These are phyloP conservation scores for Phoxinus dragarum DNA, from an alignment of 2,797 vertebrate genomes.

Conservation along the genomic window DNA sequence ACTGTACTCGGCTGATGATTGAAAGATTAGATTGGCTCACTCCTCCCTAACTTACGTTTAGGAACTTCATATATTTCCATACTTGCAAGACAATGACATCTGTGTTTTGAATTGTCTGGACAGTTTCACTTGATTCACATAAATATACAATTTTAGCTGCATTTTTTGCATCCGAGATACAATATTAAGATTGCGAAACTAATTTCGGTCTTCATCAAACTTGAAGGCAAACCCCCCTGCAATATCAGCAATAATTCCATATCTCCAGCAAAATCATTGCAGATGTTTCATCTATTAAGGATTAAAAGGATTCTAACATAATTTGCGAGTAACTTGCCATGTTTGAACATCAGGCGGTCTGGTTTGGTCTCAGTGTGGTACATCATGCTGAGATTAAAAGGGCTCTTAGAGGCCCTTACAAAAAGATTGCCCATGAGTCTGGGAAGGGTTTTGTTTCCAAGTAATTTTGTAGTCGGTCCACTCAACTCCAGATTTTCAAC, in stretches of 20 bases:
- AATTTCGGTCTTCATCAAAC: not conserved
- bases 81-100: not conserved
- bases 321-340: not conserved
- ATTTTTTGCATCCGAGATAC: not conserved
- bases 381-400: conserved; percentile 31
- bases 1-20: too few species aligned
- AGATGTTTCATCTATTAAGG: conserved; percentile 5
- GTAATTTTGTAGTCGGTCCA: not conserved
- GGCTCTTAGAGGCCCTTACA: not conserved
- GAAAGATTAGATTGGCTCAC: too few species aligned
- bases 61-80: too few species aligned
- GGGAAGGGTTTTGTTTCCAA: conserved; percentile 13
- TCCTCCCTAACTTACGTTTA: too few species aligned
- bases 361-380: conserved; percentile 6
- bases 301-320: conserved; percentile 7
- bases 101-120: too few species aligned
- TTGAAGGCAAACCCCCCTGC: not conserved
- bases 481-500: not conserved
- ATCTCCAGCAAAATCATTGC: not conserved
- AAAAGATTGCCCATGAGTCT: not conserved
- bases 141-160: not conserved
- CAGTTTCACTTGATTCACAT: not conserved
- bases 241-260: not conserved
- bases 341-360: conserved; percentile 29
- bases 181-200: not conserved